phyloP scores from a whole-genome alignment of 2,113 vertebrate genomes.

The Crotalus viridis region DNA sequence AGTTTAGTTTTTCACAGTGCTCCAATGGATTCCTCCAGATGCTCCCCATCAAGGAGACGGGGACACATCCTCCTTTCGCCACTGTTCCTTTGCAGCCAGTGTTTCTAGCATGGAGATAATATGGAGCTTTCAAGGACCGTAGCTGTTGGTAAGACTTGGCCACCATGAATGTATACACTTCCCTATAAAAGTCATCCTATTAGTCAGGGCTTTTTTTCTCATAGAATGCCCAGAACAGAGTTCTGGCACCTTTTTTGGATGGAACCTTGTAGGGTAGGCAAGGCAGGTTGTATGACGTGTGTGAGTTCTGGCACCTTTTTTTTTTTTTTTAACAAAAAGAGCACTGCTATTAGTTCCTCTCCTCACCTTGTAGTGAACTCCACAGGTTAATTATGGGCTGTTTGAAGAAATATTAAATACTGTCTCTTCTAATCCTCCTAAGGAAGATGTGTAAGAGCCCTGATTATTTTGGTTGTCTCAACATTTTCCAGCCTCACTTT shows the following conservation, averaged over 20 bases:
- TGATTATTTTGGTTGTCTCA: neutral
- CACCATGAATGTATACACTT: neutral
- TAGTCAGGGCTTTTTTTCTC: no score
- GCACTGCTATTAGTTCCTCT: neutral
- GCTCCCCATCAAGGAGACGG: neutral
- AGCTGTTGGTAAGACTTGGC: neutral
- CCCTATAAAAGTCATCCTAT: neutral
- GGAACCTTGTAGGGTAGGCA: no score
- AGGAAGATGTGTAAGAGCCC: neutral
- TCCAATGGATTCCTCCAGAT: neutral
- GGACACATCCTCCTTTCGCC: neutral
- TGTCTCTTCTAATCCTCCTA: neutral
- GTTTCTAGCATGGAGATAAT: neutral
- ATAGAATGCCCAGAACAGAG: no score
- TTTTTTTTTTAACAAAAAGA: no score
- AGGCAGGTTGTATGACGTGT: no score
- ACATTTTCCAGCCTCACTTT: neutral
- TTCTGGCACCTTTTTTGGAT: no score
- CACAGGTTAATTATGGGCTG: neutral
- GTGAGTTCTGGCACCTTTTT: no score
- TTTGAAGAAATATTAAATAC: neutral
- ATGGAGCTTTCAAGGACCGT: neutral
- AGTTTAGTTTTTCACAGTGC: neutral
- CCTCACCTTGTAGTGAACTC: neutral
- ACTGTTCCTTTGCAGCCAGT: neutral